Evolutionary conservation across 2,888 invertebrate species (phyloP), one percentile per base, ranked within the genome.

Genomic region (Neoascia interrupta): DNA sequence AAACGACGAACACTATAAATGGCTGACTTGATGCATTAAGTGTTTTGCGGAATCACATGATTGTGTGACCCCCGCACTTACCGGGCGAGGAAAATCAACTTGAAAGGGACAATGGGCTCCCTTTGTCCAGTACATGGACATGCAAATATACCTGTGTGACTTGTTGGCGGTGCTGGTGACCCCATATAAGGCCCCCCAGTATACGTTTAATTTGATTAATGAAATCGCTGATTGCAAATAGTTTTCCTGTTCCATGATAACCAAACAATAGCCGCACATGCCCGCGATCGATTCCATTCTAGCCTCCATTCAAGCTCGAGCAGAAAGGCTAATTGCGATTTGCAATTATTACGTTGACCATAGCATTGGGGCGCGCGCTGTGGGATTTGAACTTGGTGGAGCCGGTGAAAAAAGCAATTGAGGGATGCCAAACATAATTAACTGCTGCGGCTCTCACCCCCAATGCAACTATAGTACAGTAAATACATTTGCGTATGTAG

Each of bases 391-490:
- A 72, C 75, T 61, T 61, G 68, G 26, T 26, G 8, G n/a, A n/a
- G 31, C 8, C 8, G 8, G 31, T 28, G 49, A 56, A 36, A 54
- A 43, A 63, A 16, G 10, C 13, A 16, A 64, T 60, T 51, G 60
- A 64, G 58, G 53, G 28, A n/a, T 60, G 43, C 69, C 61, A 72
- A 61, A 63, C 75, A 63, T 68, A 70, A 75, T 72, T 73, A 79
- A 68, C 54, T 54, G 51, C 82, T 82, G 83, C 82, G 84, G 31
- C n/a, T n/a, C 31, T n/a, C 82, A 81, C 84, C 84, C 89, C 90
- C 90, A 90, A 87, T 90, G 89, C 88, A 87, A 89, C 90, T 37
- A 31, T n/a, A 31, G 26, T 31, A 41, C 54, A 72, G 54, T 49
- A 43, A 51, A 73, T 66, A 51, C 31, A 72, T 73, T 66, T 68